These are phyloP conservation scores for Buphagus erythrorhynchus DNA, from an alignment of 2,797 vertebrate genomes.

Conservation along the genomic window DNA sequence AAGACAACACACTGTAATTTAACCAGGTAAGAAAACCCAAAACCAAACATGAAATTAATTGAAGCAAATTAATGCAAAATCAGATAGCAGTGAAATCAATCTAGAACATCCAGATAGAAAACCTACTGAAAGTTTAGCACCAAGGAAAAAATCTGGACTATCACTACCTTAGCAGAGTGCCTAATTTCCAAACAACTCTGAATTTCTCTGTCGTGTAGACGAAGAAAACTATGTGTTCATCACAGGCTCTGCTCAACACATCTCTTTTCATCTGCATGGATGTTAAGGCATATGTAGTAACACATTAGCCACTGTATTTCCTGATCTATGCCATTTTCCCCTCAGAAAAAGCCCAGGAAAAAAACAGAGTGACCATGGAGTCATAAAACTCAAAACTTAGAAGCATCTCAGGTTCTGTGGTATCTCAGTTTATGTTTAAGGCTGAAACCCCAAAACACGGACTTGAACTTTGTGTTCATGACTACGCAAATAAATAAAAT, in stretches of 20 bases:
- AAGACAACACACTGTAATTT: background rate
- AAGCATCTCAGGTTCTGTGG: background rate
- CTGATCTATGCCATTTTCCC: background rate
- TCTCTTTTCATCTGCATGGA: background rate
- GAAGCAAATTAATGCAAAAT: background rate
- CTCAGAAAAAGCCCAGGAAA: background rate
- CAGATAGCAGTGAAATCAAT: background rate
- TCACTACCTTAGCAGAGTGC: background rate
- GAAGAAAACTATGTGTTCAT: background rate
- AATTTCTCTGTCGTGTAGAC: background rate
- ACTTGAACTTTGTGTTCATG: background rate
- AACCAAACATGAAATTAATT: background rate
- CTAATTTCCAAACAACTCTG: background rate
- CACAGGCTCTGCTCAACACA: background rate
- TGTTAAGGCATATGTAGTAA: background rate
- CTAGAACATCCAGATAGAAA: background rate
- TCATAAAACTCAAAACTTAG: background rate
- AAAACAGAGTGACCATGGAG: background rate
- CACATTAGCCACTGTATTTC: background rate
- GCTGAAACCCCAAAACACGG: background rate
- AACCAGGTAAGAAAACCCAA: background rate
- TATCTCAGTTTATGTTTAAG: background rate
- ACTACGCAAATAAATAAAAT: background rate
- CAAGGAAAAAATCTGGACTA: background rate
- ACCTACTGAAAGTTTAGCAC: background rate